Evolutionary conservation across 2,113 vertebrate species (phyloP).

Genomic region (Phycodurus eques): DNA sequence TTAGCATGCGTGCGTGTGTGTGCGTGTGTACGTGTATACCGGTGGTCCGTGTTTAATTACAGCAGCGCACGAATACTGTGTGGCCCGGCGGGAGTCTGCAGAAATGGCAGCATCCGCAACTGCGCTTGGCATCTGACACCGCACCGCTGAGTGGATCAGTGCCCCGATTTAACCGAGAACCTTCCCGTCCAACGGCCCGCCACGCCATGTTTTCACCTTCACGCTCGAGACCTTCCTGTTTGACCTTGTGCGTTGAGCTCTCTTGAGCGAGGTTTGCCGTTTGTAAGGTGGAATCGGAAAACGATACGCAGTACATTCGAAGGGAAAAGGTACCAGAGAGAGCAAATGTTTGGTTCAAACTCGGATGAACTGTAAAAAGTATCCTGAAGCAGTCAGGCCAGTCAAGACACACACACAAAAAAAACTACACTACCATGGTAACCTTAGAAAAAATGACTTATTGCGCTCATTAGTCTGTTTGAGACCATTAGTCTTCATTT

Average conservation of each 20-base stretch:
- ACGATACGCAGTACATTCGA: background rate
- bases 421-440: too few species aligned
- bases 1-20: conserved; percentile 42
- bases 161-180: conserved; percentile 29
- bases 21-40: conserved; percentile 11
- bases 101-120: conserved; percentile 38
- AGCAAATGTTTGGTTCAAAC: background rate
- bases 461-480: too few species aligned
- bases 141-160: conserved; percentile 21
- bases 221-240: conserved; percentile 11
- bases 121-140: conserved; percentile 44
- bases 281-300: conserved; percentile 5
- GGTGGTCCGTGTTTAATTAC: conserved; percentile 61
- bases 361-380: background rate
- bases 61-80: conserved; percentile 54
- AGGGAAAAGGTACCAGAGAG: background rate
- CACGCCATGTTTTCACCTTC: conserved; percentile 8
- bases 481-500: too few species aligned
- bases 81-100: conserved; percentile 47
- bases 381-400: too few species aligned
- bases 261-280: background rate
- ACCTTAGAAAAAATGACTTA: too few species aligned
- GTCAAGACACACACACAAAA: too few species aligned
- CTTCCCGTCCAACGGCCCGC: conserved; percentile 23
- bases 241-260: conserved; percentile 30